Evolutionary conservation across 2,113 vertebrate genomes (phyloP).

Genomic region (Zosterops hypoxanthus): DNA sequence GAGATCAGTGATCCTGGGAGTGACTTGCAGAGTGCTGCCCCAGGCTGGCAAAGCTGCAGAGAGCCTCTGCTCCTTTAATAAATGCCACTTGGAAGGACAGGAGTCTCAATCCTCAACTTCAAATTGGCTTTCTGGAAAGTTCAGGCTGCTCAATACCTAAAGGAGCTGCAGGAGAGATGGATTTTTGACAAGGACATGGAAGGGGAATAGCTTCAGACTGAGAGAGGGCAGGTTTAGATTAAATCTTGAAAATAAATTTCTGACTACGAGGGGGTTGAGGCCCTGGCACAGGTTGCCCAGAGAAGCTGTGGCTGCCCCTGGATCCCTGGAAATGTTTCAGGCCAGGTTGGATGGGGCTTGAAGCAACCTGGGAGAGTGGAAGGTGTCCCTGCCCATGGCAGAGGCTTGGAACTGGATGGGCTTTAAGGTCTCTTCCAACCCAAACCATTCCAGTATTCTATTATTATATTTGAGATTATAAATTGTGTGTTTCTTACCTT

Average conservation of each 20-base stretch:
- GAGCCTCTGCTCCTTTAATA: not conserved
- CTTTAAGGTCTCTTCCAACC: not conserved
- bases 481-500: not conserved
- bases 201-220: not conserved
- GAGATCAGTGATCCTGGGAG: not conserved
- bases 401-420: not conserved
- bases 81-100: not conserved
- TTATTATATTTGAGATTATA: not conserved
- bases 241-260: not conserved
- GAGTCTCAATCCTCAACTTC: not conserved
- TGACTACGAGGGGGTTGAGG: fast-evolving
- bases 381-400: not conserved
- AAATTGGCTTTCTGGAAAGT: not conserved
- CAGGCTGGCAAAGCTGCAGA: not conserved
- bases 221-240: not conserved
- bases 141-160: not conserved
- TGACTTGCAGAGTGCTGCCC: not conserved
- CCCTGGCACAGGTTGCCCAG: not conserved
- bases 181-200: not conserved
- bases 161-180: not conserved
- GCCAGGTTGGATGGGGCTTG: fast-evolving
- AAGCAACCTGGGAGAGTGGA: not conserved
- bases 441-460: not conserved
- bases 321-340: not conserved
- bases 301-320: not conserved